These are phyloP conservation scores for Ophion ventricosus DNA, from an alignment of 2,888 invertebrate species.

Conservation along the genomic window DNA sequence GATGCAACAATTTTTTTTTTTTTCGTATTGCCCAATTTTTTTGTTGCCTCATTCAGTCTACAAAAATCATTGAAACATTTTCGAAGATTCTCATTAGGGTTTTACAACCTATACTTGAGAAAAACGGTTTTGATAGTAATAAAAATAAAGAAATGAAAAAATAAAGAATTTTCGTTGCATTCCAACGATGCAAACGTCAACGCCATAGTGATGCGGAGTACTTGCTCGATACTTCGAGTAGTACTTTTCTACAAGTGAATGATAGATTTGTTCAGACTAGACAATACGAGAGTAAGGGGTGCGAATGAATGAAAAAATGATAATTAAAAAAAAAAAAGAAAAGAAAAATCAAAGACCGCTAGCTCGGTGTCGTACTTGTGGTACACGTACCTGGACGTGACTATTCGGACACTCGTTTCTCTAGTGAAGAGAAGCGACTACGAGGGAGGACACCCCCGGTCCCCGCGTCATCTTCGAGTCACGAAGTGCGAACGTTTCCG, in stretches of 20 bases:
- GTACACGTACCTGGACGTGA: slow-evolving; percentile 68
- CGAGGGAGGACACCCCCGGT: slow-evolving; percentile 57
- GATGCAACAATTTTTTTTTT: slow-evolving; percentile 32
- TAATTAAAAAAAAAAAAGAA: slow-evolving; percentile 16
- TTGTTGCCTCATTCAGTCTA: too few relatives aligned
- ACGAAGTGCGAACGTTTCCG: slow-evolving; percentile 77
- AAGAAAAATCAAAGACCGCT: slow-evolving; percentile 48
- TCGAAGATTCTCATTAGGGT: too few relatives aligned
- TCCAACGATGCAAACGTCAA: too few relatives aligned
- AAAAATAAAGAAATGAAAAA: too few relatives aligned
- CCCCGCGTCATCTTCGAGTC: slow-evolving; percentile 70
- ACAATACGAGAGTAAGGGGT: slow-evolving; percentile 27
- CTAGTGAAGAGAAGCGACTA: neutral
- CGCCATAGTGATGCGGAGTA: too few relatives aligned
- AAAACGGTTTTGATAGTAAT: too few relatives aligned
- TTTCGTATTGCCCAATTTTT: too few relatives aligned
- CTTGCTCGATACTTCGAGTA: too few relatives aligned
- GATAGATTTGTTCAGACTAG: slow-evolving; percentile 30
- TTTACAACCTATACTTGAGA: too few relatives aligned
- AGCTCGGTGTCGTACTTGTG: slow-evolving; percentile 67
- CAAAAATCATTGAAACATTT: too few relatives aligned
- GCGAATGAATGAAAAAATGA: slow-evolving; percentile 25
- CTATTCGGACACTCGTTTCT: slow-evolving; percentile 63
- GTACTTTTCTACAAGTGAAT: neutral
- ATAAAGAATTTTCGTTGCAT: too few relatives aligned